Evolutionary conservation across 2,888 invertebrate species (phyloP).

Genomic region (Bruchidius siliquastri): DNA sequence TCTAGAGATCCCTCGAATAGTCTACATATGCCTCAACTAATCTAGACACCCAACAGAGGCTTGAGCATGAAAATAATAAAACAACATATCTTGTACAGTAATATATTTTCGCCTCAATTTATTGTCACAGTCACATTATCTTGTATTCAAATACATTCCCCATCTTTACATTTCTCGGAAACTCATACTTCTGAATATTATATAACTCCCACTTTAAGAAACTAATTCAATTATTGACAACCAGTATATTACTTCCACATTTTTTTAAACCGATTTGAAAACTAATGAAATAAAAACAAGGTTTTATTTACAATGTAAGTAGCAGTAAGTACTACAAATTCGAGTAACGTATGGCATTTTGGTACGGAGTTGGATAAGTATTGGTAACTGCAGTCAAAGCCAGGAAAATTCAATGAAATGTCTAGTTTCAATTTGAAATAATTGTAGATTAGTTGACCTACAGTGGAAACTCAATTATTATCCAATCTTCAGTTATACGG

Average conservation of each 20-base stretch:
- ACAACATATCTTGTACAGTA: conserved; percentile 4
- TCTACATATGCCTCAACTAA: too few relatives aligned
- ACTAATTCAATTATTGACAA: background rate
- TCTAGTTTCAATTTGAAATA: too few relatives aligned
- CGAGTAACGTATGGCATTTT: too few relatives aligned
- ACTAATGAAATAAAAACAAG: background rate
- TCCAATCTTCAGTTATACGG: too few relatives aligned
- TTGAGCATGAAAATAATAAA: background rate
- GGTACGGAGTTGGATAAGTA: too few relatives aligned
- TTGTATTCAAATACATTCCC: conserved; percentile 21
- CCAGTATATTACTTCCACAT: background rate
- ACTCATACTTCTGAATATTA: background rate
- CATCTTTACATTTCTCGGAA: background rate
- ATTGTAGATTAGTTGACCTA: too few relatives aligned
- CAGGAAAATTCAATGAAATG: too few relatives aligned
- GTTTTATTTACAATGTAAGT: background rate
- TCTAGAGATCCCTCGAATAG: too few relatives aligned
- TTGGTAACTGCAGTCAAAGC: too few relatives aligned
- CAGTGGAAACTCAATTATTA: too few relatives aligned
- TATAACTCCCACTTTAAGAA: background rate
- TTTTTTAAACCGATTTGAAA: too few relatives aligned
- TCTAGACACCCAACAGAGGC: too few relatives aligned
- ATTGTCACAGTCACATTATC: conserved; percentile 47
- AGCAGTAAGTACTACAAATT: background rate
- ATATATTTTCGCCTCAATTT: conserved; percentile 38